These are phyloP conservation scores for Lota lota DNA, from an alignment of 2,113 vertebrate species.

Conservation along the genomic window DNA sequence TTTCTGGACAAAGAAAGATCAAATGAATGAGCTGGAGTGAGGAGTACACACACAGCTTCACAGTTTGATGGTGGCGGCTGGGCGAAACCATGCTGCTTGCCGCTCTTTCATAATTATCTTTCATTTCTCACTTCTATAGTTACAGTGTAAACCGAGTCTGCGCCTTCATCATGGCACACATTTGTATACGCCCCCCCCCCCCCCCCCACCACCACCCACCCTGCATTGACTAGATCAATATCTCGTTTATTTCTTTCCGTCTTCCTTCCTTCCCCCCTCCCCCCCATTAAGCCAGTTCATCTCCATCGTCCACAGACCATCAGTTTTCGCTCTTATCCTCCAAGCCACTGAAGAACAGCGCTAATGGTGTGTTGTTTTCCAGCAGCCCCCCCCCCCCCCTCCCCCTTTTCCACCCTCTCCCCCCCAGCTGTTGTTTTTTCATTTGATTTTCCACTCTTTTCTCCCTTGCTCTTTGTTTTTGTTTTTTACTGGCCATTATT, in stretches of 20 bases:
- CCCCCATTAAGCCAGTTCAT: neutral
- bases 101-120: too few relatives aligned
- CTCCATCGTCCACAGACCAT: neutral
- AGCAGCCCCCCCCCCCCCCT: too few relatives aligned
- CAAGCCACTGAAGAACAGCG: too few relatives aligned
- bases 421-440: neutral
- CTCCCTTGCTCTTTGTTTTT: conserved; percentile 28
- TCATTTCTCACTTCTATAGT: too few relatives aligned
- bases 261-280: neutral
- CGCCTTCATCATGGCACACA: too few relatives aligned
- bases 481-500: conserved; percentile 34
- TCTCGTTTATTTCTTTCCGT: neutral
- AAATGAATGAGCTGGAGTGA: conserved; percentile 61
- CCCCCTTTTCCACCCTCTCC: too few relatives aligned
- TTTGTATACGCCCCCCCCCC: too few relatives aligned
- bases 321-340: neutral
- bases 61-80: neutral
- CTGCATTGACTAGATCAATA: too few relatives aligned
- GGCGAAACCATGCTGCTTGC: too few relatives aligned
- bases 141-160: too few relatives aligned
- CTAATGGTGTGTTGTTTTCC: too few relatives aligned
- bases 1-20: conserved; percentile 65
- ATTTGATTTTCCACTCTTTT: neutral
- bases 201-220: too few relatives aligned
- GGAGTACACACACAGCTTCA: conserved; percentile 31